Evolutionary conservation across 2,113 vertebrate species (phyloP).

Genomic region (Osmerus mordax): DNA sequence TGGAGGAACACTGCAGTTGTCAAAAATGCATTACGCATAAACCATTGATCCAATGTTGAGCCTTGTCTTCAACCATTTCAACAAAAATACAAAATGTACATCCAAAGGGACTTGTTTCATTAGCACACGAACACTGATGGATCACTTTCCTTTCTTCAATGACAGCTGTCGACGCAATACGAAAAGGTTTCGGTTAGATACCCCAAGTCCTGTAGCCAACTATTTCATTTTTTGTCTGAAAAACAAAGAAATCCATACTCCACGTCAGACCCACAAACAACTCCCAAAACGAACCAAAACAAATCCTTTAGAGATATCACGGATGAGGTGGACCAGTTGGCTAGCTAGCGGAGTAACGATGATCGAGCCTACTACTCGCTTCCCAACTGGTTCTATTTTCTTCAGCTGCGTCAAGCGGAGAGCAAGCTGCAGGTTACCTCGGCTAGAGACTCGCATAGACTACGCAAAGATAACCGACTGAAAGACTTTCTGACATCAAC

Average conservation of each 20-base stretch:
- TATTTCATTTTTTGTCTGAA: constrained; percentile 36
- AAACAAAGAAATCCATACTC: not conserved
- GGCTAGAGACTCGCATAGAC: not conserved
- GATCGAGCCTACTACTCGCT: constrained; percentile 46
- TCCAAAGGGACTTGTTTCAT: constrained; percentile 56
- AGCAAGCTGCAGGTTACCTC: constrained; percentile 9
- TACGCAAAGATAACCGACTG: not conserved
- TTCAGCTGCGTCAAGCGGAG: constrained; percentile 68
- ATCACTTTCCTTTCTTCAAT: constrained; percentile 77
- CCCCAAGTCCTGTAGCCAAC: constrained; percentile 59
- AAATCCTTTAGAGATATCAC: not conserved
- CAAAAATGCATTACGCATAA: constrained; percentile 62
- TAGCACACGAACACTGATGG: constrained; percentile 50
- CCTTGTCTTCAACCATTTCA: constrained; percentile 70
- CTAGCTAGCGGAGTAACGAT: not conserved
- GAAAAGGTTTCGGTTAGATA: constrained; percentile 57
- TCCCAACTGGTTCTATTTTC: constrained; percentile 71
- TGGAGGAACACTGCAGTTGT: constrained; percentile 64
- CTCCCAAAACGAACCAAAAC: not conserved
- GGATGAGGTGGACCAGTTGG: not conserved
- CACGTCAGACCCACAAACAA: not conserved
- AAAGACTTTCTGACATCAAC: not conserved
- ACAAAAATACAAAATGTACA: constrained; percentile 50
- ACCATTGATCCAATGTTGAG: constrained; percentile 62
- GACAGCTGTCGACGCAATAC: constrained; percentile 73